These are phyloP conservation scores for Drosophila santomea DNA, from an alignment of 1,140 invertebrate species.

Conservation along the genomic window DNA sequence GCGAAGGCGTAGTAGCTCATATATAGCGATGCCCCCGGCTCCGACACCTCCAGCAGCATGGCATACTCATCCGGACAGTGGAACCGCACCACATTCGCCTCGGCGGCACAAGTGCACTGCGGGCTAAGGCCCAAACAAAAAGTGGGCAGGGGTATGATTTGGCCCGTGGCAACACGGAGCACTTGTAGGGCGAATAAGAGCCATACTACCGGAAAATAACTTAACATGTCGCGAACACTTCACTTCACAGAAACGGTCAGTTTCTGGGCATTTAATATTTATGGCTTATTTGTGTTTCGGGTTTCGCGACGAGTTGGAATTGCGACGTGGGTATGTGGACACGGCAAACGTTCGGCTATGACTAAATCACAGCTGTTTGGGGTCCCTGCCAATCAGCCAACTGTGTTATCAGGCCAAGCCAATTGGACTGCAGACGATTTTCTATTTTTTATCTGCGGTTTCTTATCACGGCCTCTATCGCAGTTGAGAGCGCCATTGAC, in stretches of 20 bases:
- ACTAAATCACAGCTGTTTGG: constrained; percentile 54
- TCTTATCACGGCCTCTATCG: constrained; percentile 40
- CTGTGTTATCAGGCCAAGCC: constrained; percentile 18
- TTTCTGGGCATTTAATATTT: constrained; percentile 38
- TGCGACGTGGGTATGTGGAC: constrained; percentile 17
- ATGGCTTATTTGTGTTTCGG: not conserved
- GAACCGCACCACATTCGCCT: constrained; percentile 61
- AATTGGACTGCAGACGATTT: constrained; percentile 8
- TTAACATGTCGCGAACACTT: constrained; percentile 45
- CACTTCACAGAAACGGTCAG: constrained; percentile 15
- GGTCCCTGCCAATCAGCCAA: constrained; percentile 8
- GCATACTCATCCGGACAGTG: constrained; percentile 62
- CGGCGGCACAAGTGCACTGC: constrained; percentile 58
- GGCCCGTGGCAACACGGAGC: constrained; percentile 2
- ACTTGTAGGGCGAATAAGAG: constrained; percentile 15
- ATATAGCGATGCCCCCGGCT: constrained; percentile 51
- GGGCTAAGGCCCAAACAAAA: constrained; percentile 45
- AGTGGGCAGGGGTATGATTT: constrained; percentile 62
- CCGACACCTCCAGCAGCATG: constrained; percentile 63
- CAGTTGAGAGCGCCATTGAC: constrained; percentile 27
- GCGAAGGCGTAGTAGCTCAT: constrained; percentile 58
- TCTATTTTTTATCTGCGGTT: constrained; percentile 6
- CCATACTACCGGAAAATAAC: constrained; percentile 34
- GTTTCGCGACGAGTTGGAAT: not conserved
- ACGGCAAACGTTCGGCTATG: constrained; percentile 43